Conservation (phyloP, 2,797 vertebrate species). For the Hypotaenidia okinawae region DNA sequence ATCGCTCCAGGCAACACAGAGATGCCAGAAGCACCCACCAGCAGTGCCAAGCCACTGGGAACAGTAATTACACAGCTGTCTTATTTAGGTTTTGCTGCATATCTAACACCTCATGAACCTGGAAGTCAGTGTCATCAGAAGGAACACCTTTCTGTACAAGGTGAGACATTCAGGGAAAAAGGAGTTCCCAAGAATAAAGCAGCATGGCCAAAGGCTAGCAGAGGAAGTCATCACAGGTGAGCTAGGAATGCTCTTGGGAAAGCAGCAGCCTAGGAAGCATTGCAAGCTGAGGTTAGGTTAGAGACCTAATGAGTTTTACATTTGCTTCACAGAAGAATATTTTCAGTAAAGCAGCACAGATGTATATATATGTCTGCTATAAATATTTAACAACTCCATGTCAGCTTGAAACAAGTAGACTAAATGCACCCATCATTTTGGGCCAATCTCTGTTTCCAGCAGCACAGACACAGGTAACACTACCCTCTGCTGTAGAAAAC, state of each 20-base stretch:
- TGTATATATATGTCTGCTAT: not conserved
- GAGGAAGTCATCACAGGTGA: not conserved
- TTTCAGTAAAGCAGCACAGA: not conserved
- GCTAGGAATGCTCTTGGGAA: not conserved
- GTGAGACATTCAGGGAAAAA: not conserved
- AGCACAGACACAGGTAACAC: not conserved
- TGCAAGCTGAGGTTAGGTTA: no score
- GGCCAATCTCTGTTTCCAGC: not conserved
- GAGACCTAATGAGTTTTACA: not conserved
- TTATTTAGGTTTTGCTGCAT: not conserved
- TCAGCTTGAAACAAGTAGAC: not conserved
- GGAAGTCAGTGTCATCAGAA: not conserved
- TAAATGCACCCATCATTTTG: not conserved
- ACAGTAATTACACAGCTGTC: not conserved
- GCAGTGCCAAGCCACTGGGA: not conserved
- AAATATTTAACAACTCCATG: not conserved
- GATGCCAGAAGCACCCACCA: not conserved
- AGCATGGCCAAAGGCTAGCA: not conserved
- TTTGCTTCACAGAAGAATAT: not conserved
- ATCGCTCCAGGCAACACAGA: not conserved
- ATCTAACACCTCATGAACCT: not conserved
- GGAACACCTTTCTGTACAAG: not conserved
- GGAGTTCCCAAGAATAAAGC: not conserved
- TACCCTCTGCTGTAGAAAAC: not conserved
- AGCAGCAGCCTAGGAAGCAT: not conserved